Conservation (phyloP, 2,888 invertebrate genomes). For the Andrena dorsata region DNA sequence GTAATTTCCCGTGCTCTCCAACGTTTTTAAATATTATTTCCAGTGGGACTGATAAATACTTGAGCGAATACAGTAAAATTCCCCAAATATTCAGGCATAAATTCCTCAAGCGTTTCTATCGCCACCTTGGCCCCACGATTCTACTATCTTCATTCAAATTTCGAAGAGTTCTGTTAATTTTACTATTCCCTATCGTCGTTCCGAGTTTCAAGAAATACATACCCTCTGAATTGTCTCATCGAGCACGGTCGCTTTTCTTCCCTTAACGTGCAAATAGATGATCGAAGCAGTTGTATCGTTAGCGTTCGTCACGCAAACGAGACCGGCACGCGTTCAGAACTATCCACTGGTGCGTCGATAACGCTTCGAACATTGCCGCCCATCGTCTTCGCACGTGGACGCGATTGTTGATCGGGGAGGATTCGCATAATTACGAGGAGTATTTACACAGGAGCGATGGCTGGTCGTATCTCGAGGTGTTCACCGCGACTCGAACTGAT, state of each 20-base stretch:
- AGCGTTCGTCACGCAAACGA: slow-evolving; percentile 10
- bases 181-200: too few relatives aligned
- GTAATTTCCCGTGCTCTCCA: too few relatives aligned
- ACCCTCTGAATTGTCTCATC: neutral
- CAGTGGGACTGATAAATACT: too few relatives aligned
- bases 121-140: too few relatives aligned
- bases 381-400: neutral
- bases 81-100: too few relatives aligned
- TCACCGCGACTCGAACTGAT: slow-evolving; percentile 31
- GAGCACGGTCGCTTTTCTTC: neutral
- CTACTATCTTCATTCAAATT: too few relatives aligned
- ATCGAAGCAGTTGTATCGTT: slow-evolving; percentile 8
- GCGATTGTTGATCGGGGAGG: neutral
- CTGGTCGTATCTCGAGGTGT: neutral
- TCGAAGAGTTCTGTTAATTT: too few relatives aligned
- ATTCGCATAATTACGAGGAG: neutral
- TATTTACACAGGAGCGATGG: neutral
- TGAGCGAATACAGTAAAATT: too few relatives aligned
- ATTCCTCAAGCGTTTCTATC: too few relatives aligned
- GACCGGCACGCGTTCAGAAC: slow-evolving; percentile 8
- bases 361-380: neutral
- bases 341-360: slow-evolving; percentile 1
- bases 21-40: too few relatives aligned
- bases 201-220: neutral
- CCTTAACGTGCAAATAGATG: neutral